A percentile compares a stretch with the other conserved stretches of the same genome.
These are phyloP conservation scores for Lamellibrachia luymesi DNA, from an alignment of 1,140 invertebrate genomes.

Conservation along the genomic window DNA sequence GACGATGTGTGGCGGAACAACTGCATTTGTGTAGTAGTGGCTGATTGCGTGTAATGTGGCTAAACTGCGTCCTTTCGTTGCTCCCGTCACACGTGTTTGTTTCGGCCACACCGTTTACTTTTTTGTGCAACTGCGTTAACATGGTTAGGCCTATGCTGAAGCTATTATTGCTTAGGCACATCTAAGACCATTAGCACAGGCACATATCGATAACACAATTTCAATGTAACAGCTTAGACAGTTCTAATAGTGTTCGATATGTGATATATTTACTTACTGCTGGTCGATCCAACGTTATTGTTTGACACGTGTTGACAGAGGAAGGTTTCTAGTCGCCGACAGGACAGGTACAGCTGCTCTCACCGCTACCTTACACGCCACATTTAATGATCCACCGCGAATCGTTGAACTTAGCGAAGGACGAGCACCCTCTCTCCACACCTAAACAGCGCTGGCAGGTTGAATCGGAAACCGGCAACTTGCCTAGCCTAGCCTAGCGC, in stretches of 20 bases:
- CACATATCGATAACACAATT: not conserved
- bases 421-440: not conserved
- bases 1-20: no score
- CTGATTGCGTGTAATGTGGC: no score
- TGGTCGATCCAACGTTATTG: not conserved
- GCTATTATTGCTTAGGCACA: no score
- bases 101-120: no score
- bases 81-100: no score
- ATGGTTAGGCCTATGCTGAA: not conserved
- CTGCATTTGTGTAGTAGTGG: no score
- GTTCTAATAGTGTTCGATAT: not conserved
- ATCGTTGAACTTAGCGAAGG: not conserved
- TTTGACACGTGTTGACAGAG: not conserved
- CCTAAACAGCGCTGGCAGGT: not conserved
- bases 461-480: not conserved
- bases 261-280: not conserved
- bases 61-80: no score
- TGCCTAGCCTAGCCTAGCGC: not conserved
- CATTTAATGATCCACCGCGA: no score
- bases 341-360: not conserved
- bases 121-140: not conserved
- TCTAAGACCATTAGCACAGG: not conserved
- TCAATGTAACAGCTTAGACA: not conserved
- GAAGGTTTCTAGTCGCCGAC: not conserved
- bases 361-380: not conserved